Percentiles rank a stretch among this genome's conserved stretches.
phyloP scores from a whole-genome alignment of 2,888 invertebrate genomes.

The Heteropelma amictum region DNA sequence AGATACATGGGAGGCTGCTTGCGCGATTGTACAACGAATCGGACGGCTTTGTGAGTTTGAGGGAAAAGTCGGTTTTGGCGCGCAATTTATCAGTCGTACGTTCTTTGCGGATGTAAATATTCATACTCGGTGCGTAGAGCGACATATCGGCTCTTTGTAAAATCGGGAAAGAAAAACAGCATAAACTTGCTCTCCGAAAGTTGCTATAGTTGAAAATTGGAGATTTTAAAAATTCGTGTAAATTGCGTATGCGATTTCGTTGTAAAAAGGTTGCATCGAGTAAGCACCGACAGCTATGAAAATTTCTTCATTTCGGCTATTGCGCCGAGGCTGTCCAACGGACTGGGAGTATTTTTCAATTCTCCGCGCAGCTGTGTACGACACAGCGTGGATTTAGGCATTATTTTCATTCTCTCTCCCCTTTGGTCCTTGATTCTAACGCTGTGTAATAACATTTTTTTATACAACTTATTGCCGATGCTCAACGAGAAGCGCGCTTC shows the following conservation, averaged over 20 bases:
- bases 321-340: conserved; percentile 48
- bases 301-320: no score
- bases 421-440: conserved; percentile 71
- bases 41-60: no score
- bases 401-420: conserved; percentile 39
- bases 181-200: conserved; percentile 7
- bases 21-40: no score
- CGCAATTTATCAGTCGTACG: no score
- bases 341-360: conserved; percentile 1
- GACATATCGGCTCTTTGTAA: conserved; percentile 27
- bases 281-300: no score
- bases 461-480: conserved; percentile 31
- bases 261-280: conserved; percentile 33
- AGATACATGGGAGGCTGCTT: no score
- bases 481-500: conserved; percentile 21
- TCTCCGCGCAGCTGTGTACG: conserved; percentile 13
- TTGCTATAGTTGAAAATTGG: conserved; percentile 22
- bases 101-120: no score
- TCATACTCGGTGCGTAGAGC: no score
- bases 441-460: conserved; percentile 30
- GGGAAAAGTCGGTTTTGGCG: no score
- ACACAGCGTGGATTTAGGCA: conserved; percentile 57
- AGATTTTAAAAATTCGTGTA: conserved; percentile 41
- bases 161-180: conserved; percentile 23
- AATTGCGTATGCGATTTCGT: conserved; percentile 22